Evolutionary conservation across 1,140 invertebrate species (phyloP), one percentile per base, ranked within the genome.

Genomic region (Ectropis grisescens): DNA sequence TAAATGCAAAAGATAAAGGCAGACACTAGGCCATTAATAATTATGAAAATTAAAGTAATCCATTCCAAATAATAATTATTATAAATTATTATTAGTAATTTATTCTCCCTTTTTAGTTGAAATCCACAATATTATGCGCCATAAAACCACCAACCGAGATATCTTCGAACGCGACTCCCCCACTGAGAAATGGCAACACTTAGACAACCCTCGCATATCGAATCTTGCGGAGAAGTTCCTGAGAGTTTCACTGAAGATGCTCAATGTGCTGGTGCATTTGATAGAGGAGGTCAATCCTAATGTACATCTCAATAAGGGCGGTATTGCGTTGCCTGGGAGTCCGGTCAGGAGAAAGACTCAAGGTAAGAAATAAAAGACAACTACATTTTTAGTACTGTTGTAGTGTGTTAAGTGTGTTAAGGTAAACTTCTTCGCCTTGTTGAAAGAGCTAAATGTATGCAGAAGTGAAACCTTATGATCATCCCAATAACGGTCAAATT

Each of bases 241-340:
- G 5, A 84, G 74, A 19, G 90, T 93, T 43, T 82, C 91, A 0
- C 58, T 90, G 19, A 88, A 90, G 60, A 62, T 93, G 23, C 56
- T 94, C 12, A 92, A 92, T 59, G 87, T 93, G 26, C 88, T 90
- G 56, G 85, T 89, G 11, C 90, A 93, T 61, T 86, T 94, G 26
- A 86, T 93, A 28, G 91, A 94, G 49, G 91, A 93, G 34, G 79
- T 88, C 27, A 84, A 85, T 37, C 84, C 90, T 30, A 82, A 85
- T 23, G 72, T 87, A 0, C 80, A 86, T 25, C 84, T 87, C 28
- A 80, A 85, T 52, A 82, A 84, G 32, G 55, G 69, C 8, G 58
- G 80, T 1, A 84, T 85, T 44, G 82, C 84, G 1, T 60, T 87
- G 11, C 87, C 85, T 0, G 83, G 85, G 0, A 85, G 79, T 43